Conservation (phyloP, 2,888 invertebrate species). For the Gymnoscelis rufifasciata region DNA sequence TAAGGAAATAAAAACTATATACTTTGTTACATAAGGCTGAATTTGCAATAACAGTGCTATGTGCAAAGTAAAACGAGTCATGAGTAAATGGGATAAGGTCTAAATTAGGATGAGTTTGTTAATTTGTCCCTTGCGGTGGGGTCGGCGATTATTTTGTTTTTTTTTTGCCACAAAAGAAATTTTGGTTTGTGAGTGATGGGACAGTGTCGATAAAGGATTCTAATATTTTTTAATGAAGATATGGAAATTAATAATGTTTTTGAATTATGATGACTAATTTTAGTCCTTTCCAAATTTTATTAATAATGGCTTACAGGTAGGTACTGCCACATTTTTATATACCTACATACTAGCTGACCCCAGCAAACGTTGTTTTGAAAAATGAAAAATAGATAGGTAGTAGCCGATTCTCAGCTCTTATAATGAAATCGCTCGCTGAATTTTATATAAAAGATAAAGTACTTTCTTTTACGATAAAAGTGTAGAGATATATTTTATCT, state of each 20-base stretch:
- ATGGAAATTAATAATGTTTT: neutral
- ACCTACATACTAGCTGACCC: no score
- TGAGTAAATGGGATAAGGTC: neutral
- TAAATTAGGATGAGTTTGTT: neutral
- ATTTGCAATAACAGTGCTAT: constrained; percentile 6
- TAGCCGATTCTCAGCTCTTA: no score
- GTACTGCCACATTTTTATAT: no score
- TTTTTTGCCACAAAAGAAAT: constrained; percentile 14
- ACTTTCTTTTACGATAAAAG: no score
- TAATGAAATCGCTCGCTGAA: no score
- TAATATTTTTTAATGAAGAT: neutral
- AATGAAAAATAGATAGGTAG: no score
- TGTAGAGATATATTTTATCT: no score
- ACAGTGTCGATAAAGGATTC: constrained; percentile 3
- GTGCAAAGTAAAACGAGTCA: neutral
- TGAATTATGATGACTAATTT: no score
- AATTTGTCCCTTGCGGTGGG: constrained; percentile 7
- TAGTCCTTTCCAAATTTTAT: no score
- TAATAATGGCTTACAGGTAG: no score
- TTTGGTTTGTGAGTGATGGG: constrained; percentile 8
- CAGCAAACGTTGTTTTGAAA: no score
- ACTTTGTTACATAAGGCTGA: constrained; percentile 13
- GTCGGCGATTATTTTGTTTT: constrained; percentile 16
- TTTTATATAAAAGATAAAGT: no score
- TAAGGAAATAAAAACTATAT: constrained; percentile 17